Percentiles rank a stretch among this genome's conserved stretches.
These are phyloP conservation scores for Dicyrtoma fusca DNA, from an alignment of 2,888 invertebrate species.

Conservation along the genomic window DNA sequence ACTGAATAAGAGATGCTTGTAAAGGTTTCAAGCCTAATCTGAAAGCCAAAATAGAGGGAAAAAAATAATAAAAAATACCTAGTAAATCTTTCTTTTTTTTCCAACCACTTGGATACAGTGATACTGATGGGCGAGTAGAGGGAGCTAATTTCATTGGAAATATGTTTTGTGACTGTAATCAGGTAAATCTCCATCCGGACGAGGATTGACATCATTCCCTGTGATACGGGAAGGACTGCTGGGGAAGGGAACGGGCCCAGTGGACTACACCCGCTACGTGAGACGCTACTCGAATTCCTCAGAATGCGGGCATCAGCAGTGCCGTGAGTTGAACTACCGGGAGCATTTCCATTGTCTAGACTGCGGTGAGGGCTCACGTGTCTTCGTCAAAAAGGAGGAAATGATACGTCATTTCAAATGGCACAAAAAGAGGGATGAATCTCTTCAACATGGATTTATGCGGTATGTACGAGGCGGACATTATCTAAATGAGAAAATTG, in stretches of 20 bases:
- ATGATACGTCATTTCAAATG: slow-evolving; percentile 99
- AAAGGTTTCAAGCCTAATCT: slow-evolving; percentile 19
- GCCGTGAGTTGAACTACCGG: slow-evolving; percentile 85
- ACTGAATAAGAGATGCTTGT: background rate
- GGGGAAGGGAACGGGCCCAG: slow-evolving; percentile 56
- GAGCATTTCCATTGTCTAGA: slow-evolving; percentile 94
- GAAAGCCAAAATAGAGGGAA: slow-evolving; percentile 4
- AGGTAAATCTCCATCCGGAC: slow-evolving; percentile 49
- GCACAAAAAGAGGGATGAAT: slow-evolving; percentile 98
- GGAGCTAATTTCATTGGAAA: slow-evolving; percentile 9
- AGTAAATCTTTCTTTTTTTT: too few species aligned
- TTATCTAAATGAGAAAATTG: slow-evolving; percentile 19
- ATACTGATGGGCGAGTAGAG: background rate
- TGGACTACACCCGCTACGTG: slow-evolving; percentile 85
- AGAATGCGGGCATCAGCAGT: slow-evolving; percentile 76
- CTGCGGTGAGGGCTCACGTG: slow-evolving; percentile 70
- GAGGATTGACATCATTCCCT: slow-evolving; percentile 55
- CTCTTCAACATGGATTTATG: slow-evolving; percentile 91
- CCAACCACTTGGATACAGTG: too few species aligned
- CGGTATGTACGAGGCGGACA: slow-evolving; percentile 59
- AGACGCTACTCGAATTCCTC: slow-evolving; percentile 78
- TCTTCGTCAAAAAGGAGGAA: slow-evolving; percentile 98
- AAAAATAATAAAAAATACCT: slow-evolving; percentile 11
- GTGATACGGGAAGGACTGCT: slow-evolving; percentile 57
- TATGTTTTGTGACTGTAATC: background rate